These are phyloP conservation scores for Pseudomyrmex dendroicus DNA, from an alignment of 1,140 invertebrate species.

Conservation along the genomic window DNA sequence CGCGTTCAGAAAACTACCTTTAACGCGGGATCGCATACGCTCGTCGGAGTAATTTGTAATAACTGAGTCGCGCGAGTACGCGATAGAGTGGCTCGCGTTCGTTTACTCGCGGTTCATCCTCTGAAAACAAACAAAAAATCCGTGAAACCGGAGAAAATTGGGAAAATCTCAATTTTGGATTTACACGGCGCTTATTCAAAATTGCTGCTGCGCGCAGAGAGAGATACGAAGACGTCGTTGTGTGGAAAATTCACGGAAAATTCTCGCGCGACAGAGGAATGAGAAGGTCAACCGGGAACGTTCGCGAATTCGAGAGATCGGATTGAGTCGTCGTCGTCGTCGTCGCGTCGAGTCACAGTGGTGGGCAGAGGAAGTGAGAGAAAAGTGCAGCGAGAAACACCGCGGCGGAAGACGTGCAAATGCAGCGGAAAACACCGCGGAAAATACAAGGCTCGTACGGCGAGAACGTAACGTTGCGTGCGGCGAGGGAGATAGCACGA, in stretches of 20 bases:
- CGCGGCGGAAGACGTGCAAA: neutral
- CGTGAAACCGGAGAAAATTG: conserved; percentile 7
- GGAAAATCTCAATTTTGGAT: no score
- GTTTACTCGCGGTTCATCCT: conserved; percentile 4
- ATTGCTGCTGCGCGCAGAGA: neutral
- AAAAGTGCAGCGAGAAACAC: conserved; percentile 1
- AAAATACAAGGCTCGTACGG: conserved; percentile 1
- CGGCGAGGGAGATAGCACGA: conserved; percentile 21
- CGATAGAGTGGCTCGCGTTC: conserved; percentile 25
- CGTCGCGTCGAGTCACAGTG: neutral
- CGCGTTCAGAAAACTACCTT: conserved; percentile 84
- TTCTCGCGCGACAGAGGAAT: neutral
- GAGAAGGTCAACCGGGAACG: conserved; percentile 7
- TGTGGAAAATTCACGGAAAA: conserved; percentile 18
- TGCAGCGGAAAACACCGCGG: conserved; percentile 36
- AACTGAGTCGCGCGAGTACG: conserved; percentile 59
- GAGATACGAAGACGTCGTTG: neutral
- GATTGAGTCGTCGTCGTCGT: neutral
- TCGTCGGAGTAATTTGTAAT: conserved; percentile 63
- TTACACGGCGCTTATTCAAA: conserved; percentile 24
- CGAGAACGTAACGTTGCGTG: conserved; percentile 38
- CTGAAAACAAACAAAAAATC: neutral
- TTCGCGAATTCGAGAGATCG: conserved; percentile 24
- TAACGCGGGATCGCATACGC: conserved; percentile 65
- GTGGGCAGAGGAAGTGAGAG: neutral